A percentile compares a stretch with the other conserved stretches of the same genome.
Conservation (phyloP, 2,113 vertebrate genomes). For the Indicator maculatus region DNA sequence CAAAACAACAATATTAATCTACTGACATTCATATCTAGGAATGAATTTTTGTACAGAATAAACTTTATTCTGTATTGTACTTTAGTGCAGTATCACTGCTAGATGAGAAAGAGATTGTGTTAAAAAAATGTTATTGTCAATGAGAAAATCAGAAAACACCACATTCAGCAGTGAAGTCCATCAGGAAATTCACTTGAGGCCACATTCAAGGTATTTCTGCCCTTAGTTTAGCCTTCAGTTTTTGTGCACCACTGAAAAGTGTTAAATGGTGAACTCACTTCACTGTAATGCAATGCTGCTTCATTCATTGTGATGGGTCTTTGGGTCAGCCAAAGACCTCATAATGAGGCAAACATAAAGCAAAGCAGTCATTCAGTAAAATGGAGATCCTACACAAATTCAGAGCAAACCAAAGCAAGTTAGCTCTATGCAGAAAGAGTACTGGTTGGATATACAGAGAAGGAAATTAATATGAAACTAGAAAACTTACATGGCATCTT, state of each 20-base stretch:
- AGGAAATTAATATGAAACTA: accelerated
- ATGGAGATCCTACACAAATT: neutral
- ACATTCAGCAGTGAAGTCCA: neutral
- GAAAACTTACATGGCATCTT: neutral
- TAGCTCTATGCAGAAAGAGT: neutral
- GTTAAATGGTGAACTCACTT: slow-evolving; percentile 46
- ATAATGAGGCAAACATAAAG: neutral
- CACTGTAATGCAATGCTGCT: slow-evolving; percentile 23
- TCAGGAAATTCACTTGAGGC: slow-evolving; percentile 37
- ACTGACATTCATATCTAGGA: neutral
- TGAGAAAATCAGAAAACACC: slow-evolving; percentile 55
- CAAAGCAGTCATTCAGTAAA: neutral
- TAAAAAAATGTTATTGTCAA: slow-evolving; percentile 61
- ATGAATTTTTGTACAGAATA: neutral
- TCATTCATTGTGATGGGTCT: slow-evolving; percentile 47
- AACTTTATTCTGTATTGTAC: neutral
- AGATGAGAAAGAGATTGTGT: neutral
- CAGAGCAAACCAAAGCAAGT: neutral
- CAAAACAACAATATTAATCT: slow-evolving; percentile 18
- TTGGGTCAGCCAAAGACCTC: slow-evolving; percentile 5
- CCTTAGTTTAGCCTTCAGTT: slow-evolving; percentile 44
- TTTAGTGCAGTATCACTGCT: neutral
- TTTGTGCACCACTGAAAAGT: slow-evolving; percentile 23
- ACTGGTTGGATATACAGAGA: neutral
- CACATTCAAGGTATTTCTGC: slow-evolving; percentile 7